These are phyloP conservation scores for Hydrochoerus hydrochaeris DNA, from an alignment of 2,113 vertebrate species.

Conservation along the genomic window DNA sequence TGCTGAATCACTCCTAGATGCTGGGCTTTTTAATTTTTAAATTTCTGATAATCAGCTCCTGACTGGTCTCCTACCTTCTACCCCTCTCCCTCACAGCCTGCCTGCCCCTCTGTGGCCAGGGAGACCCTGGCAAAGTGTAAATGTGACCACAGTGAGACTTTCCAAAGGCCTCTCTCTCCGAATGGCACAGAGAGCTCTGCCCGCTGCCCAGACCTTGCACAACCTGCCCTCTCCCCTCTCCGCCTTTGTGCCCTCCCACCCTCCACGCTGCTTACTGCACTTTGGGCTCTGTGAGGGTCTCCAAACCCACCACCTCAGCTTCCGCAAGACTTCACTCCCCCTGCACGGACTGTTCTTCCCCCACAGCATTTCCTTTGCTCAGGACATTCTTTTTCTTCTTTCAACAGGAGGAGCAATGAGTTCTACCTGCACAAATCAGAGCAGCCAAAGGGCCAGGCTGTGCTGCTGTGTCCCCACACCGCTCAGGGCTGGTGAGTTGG, in stretches of 20 bases:
- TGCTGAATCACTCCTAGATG: background rate
- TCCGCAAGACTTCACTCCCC: background rate
- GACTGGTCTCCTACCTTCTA: background rate
- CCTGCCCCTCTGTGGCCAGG: background rate
- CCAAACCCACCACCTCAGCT: background rate
- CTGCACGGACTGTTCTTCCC: background rate
- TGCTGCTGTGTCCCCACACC: background rate
- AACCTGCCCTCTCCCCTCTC: accelerated
- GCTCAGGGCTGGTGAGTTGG: background rate
- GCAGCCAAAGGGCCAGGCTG: background rate
- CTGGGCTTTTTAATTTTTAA: background rate
- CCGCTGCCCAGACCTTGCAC: background rate
- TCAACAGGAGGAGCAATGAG: background rate
- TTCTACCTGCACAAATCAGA: background rate
- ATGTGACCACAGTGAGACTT: background rate
- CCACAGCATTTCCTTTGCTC: background rate
- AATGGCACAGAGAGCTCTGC: too few relatives aligned
- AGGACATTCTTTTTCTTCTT: background rate
- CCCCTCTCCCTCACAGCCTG: background rate
- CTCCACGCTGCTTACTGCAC: accelerated
- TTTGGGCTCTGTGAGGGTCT: background rate
- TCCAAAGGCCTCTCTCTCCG: background rate
- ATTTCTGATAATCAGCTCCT: background rate
- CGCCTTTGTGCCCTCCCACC: background rate
- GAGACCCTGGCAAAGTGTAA: background rate